Conservation (phyloP, 2,888 invertebrate genomes). For the Apantesis nais region DNA sequence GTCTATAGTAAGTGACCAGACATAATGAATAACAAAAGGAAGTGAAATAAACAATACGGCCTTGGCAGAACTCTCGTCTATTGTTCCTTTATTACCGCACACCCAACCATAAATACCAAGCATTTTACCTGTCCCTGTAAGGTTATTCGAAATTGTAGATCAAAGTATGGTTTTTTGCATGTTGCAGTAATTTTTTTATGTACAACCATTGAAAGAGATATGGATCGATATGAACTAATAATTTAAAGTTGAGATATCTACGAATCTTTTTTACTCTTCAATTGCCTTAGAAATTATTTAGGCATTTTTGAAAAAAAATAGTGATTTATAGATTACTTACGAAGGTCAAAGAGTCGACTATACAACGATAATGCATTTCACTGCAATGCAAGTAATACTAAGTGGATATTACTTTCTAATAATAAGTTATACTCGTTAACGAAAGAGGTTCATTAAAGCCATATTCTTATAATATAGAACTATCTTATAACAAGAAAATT, state of each 20-base stretch:
- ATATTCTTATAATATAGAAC: background rate
- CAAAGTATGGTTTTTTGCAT: background rate
- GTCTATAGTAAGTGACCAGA: background rate
- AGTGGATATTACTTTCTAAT: background rate
- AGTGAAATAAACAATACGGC: conserved; percentile 2
- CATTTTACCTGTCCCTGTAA: conserved; percentile 2
- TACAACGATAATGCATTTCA: background rate
- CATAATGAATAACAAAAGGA: conserved; percentile 4
- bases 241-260: background rate
- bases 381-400: background rate
- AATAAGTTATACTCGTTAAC: background rate
- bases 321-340: background rate
- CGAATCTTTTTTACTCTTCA: background rate
- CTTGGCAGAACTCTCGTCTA: background rate
- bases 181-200: background rate
- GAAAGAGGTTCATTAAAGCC: background rate
- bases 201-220: background rate
- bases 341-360: background rate
- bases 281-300: background rate
- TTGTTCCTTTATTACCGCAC: background rate
- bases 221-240: background rate
- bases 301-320: background rate
- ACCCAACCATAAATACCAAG: background rate
- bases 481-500: background rate
- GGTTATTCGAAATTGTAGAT: background rate